These are phyloP conservation scores for Allobates femoralis DNA, from an alignment of 2,797 vertebrate species.

Conservation along the genomic window DNA sequence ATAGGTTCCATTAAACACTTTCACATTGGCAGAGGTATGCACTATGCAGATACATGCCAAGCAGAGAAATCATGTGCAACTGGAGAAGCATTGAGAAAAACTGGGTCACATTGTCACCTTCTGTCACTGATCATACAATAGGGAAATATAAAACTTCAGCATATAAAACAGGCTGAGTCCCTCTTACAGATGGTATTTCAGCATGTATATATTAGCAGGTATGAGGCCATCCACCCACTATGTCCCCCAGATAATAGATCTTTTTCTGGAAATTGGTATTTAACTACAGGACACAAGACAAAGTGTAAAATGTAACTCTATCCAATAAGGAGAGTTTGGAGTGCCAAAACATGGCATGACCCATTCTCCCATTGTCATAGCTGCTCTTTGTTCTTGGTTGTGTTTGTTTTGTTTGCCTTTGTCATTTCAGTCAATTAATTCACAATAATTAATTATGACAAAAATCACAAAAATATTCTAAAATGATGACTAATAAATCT, in stretches of 20 bases:
- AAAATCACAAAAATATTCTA: no score
- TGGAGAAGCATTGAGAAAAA: not conserved
- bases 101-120: not conserved
- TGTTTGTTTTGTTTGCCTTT: constrained; percentile 9
- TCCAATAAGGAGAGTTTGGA: no score
- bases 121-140: not conserved
- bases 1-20: constrained; percentile 7
- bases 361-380: not conserved
- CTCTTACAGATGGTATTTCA: not conserved
- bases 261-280: not conserved
- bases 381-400: not conserved
- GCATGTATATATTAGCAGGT: not conserved
- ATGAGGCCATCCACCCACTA: not conserved
- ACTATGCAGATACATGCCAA: not conserved
- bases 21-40: constrained; percentile 28
- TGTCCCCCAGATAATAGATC: not conserved
- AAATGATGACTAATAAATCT: no score
- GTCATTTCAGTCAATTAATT: not conserved
- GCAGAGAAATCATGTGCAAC: not conserved
- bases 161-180: not conserved
- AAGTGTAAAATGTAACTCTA: not conserved
- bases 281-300: not conserved
- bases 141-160: not conserved
- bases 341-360: no score
- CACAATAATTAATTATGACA: not conserved